Conservation (phyloP, 2,888 invertebrate genomes). For the Microctonus aethiopoides region DNA sequence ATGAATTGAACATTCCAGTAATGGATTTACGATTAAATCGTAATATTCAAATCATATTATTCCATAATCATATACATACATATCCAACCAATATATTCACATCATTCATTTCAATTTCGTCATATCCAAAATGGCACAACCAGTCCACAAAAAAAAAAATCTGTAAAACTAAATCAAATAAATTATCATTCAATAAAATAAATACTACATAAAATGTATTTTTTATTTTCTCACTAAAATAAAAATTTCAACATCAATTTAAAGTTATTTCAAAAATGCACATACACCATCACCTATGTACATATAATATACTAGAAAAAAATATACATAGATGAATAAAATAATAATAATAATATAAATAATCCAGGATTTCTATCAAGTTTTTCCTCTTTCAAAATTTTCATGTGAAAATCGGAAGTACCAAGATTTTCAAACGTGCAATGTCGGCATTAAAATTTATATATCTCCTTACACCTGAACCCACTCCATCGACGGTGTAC, state of each 20-base stretch:
- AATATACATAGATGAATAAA: conserved; percentile 3
- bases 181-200: no score
- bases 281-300: no score
- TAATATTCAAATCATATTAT: no score
- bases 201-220: no score
- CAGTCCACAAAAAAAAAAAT: no score
- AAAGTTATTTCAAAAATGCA: no score
- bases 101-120: neutral
- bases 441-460: conserved; percentile 18
- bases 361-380: conserved; percentile 19
- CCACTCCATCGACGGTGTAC: conserved; percentile 18
- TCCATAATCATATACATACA: no score
- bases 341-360: no score
- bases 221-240: no score
- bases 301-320: no score
- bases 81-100: neutral
- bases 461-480: conserved; percentile 1
- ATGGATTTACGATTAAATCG: neutral
- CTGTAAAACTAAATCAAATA: no score
- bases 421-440: conserved; percentile 18
- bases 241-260: no score
- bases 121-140: neutral
- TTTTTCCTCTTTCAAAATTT: conserved; percentile 17
- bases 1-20: conserved; percentile 52
- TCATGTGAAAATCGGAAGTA: conserved; percentile 1